These are phyloP conservation scores for Agraylea sexmaculata DNA, from an alignment of 1,140 invertebrate species.

Conservation along the genomic window DNA sequence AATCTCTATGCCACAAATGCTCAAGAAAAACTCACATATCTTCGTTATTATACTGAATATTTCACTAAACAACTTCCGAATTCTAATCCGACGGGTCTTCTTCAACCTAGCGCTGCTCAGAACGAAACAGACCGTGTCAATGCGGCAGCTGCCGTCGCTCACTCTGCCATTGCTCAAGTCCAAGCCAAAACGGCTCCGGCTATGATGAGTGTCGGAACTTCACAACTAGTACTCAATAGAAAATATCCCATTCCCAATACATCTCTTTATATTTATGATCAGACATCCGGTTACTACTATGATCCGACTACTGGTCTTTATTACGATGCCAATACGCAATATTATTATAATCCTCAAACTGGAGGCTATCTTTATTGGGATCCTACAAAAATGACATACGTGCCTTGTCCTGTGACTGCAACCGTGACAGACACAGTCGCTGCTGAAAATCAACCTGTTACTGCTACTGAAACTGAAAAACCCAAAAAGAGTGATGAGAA, in stretches of 20 bases:
- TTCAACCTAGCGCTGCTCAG: slow-evolving; percentile 30
- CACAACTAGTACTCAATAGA: slow-evolving; percentile 36
- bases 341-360: slow-evolving; percentile 83
- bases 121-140: slow-evolving; percentile 48
- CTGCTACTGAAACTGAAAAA: slow-evolving; percentile 27
- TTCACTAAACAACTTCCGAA: slow-evolving; percentile 66
- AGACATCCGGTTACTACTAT: slow-evolving; percentile 92
- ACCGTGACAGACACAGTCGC: slow-evolving; percentile 21
- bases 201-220: slow-evolving; percentile 36
- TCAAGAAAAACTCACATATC: slow-evolving; percentile 59
- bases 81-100: slow-evolving; percentile 42
- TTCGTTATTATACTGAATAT: slow-evolving; percentile 71
- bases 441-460: slow-evolving; percentile 25
- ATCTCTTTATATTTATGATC: slow-evolving; percentile 86
- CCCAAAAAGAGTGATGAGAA: slow-evolving; percentile 50
- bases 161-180: slow-evolving; percentile 73
- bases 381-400: slow-evolving; percentile 64
- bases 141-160: slow-evolving; percentile 79
- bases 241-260: slow-evolving; percentile 64
- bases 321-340: slow-evolving; percentile 90
- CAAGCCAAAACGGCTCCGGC: slow-evolving; percentile 46
- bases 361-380: slow-evolving; percentile 96
- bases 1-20: slow-evolving; percentile 63
- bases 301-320: slow-evolving; percentile 87
- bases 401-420: slow-evolving; percentile 26